Evolutionary conservation across 2,113 vertebrate genomes (phyloP), one percentile per base, ranked within the genome.

Genomic region (Dasyurus viverrinus): DNA sequence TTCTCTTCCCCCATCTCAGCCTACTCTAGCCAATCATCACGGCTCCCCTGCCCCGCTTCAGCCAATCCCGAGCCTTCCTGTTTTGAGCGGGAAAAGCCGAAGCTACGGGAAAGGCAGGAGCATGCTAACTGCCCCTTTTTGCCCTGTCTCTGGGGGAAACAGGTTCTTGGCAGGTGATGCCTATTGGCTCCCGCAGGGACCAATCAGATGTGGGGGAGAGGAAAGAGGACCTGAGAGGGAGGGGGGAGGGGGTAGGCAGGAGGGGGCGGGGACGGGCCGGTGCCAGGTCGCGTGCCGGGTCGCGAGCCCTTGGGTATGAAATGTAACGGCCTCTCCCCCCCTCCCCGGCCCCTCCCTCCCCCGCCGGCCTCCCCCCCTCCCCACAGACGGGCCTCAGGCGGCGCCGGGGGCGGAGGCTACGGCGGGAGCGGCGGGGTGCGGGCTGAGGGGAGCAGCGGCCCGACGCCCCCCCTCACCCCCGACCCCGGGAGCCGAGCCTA

Each of bases 41-140:
- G 46, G 91, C 3, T 53, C 24, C 57, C 91, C 90, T 53, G 30
- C 19, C 19, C 91, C 8, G 0, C 8, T 8, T 7, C 0, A 93
- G 24, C 98, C 98, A 98, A 97, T 98, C 93, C 50, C 0, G 9
- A 94, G 25, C n/a, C 26, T 26, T 22, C 5, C 93, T 25, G 16
- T 92, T 98, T 97, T 97, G 95, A 95, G 98, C 98, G 98, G 98
- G 98, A 98, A 97, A 97, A 91, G 6, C 53, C 93, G 94, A 14
- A 48, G 76, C 10, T 89, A 26, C 54, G 26, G 0, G 2, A 27
- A 90, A 92, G 53, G 55, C 52, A 57, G 76, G 94, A 90, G 95
- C 48, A 24, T 0, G 27, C 96, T 68, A 97, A 97, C 97, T 0
- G 95, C 48, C 25, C 36, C 30, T 4, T 93, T 16, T 0, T 9